phyloP scores from a whole-genome alignment of 2,888 invertebrate species.

The Leuctra nigra region DNA sequence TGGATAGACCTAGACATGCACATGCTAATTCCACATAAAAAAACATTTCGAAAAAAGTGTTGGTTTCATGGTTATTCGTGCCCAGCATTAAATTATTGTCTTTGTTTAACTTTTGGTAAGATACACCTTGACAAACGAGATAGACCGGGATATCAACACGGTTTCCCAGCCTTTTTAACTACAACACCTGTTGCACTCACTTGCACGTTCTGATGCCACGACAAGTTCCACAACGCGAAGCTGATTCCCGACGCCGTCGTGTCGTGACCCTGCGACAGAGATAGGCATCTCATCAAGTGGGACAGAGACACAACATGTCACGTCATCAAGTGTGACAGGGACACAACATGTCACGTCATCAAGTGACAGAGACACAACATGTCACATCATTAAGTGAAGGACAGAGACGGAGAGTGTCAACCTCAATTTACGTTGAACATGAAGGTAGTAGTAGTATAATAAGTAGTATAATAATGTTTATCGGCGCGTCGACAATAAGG shows the following conservation, averaged over 20 bases:
- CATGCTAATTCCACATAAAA: no score
- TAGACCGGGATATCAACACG: not conserved
- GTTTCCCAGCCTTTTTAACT: not conserved
- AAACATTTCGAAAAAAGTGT: no score
- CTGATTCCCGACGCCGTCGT: not conserved
- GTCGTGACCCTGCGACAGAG: not conserved
- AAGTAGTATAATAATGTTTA: no score
- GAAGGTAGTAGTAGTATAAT: no score
- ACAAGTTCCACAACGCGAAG: not conserved
- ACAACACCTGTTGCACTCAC: not conserved
- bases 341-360: no score
- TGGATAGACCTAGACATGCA: no score
- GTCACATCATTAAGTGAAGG: not conserved
- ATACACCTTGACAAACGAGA: no score
- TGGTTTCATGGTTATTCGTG: no score
- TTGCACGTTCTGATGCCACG: not conserved
- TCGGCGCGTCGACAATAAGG: no score
- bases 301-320: not conserved
- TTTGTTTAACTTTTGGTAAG: no score
- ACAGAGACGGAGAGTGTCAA: not conserved
- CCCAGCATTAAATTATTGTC: no score
- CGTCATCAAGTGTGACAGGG: no score
- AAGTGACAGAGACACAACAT: not conserved
- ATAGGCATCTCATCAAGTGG: not conserved
- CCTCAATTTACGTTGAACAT: not conserved